Evolutionary conservation across 2,888 invertebrate species (phyloP), one percentile per base, ranked within the genome.

Genomic region (Apoda limacodes): DNA sequence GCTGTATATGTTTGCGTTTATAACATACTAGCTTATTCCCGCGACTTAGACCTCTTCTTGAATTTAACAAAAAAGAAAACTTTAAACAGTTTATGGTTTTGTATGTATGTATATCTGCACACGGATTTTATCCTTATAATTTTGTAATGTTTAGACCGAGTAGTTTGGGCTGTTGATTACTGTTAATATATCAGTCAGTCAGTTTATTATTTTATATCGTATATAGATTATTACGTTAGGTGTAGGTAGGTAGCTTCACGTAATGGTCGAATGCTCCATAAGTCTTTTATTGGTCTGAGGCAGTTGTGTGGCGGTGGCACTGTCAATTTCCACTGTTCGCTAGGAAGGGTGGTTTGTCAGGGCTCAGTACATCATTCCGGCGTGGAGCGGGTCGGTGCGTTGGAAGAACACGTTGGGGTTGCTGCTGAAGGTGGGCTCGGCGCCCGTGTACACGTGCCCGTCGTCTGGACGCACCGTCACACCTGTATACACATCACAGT

Each of bases 361-460:
- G 39, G 66, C 65, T 87, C 81, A 93, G 78, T 93, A 93, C 88
- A 93, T 92, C 90, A 93, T 92, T 70, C 93, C 93, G 47, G 92
- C 92, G 83, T 93, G 93, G 52, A 93, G 86, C 41, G 88, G 89
- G 52, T 81, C 82, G 51, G 88, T 85, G 55, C 93, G 86, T 72
- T 93, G 93, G 75, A 93, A 93, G 72, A 89, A 93, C 45, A 93
- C 93, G 81, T 93, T 93, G 46, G 93, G 93, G 82, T 93, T 93
- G 70, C 89, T 90, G 71, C 93, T 93, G 68, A 93, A 82, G 50
- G 91, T 92, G 50, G 90, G 90, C 71, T 91, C 90, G 62, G 89
- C 81, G 48, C 92, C 92, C 55, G 93, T 91, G 78, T 93, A 93
- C 56, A 92, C 85, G 78, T 88, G 90, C 53, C 88, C 88, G 65